phyloP scores from a whole-genome alignment of 2,797 vertebrate species.

The Cirrhinus molitorella region DNA sequence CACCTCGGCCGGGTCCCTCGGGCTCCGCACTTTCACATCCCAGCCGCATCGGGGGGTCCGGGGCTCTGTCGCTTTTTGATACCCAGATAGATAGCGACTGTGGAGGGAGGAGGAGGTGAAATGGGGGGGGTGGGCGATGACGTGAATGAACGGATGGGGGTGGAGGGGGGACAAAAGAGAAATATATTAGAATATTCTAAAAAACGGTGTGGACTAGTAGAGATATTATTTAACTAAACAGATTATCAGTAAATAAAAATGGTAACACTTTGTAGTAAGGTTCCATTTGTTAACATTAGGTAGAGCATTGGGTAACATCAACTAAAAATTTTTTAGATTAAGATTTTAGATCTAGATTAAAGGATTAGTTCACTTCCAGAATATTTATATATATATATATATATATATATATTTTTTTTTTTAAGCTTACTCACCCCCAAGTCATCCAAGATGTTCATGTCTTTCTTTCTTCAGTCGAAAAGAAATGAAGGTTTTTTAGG shows the following conservation, averaged over 20 bases:
- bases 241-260: neutral
- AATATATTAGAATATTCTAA: conserved; percentile 57
- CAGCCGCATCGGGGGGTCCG: conserved; percentile 92
- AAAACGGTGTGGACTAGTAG: too few relatives aligned
- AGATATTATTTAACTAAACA: too few relatives aligned
- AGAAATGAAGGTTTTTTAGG: too few relatives aligned
- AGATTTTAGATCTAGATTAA: neutral
- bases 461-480: too few relatives aligned
- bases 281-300: neutral
- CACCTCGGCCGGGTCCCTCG: conserved; percentile 81
- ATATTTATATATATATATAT: too few relatives aligned
- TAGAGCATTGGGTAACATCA: neutral
- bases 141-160: neutral
- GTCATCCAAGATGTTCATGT: too few relatives aligned
- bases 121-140: neutral
- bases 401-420: too few relatives aligned
- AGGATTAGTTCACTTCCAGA: too few relatives aligned
- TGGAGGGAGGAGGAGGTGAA: conserved; percentile 66
- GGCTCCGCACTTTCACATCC: conserved; percentile 87
- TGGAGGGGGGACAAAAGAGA: conserved; percentile 6
- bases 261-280: neutral
- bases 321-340: neutral
- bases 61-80: conserved; percentile 94
- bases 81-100: conserved; percentile 96
- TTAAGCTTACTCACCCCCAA: too few relatives aligned